Conservation (phyloP, 2,888 invertebrate genomes). For the Bruchidius siliquastri region DNA sequence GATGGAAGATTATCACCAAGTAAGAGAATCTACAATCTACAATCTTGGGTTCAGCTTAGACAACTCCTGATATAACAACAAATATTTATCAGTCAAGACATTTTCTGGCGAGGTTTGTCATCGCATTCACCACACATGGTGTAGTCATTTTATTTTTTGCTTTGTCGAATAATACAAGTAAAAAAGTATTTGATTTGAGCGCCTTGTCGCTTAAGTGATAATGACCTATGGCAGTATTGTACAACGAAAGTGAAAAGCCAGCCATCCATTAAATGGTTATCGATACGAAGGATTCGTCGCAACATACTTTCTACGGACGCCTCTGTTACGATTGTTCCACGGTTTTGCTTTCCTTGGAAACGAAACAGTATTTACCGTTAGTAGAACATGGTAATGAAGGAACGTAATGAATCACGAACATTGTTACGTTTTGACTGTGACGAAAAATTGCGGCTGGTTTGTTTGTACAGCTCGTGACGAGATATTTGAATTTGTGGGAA, state of each 20-base stretch:
- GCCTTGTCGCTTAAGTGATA: neutral
- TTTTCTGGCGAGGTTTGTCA: too few relatives aligned
- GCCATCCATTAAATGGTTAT: neutral
- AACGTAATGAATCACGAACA: neutral
- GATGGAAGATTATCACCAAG: too few relatives aligned
- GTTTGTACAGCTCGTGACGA: neutral
- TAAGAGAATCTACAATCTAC: too few relatives aligned
- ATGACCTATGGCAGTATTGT: neutral
- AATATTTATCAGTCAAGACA: too few relatives aligned
- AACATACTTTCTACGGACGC: neutral
- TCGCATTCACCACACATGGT: too few relatives aligned
- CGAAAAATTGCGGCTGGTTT: neutral
- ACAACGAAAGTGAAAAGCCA: neutral
- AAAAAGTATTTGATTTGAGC: neutral
- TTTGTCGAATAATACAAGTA: too few relatives aligned
- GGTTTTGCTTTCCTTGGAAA: neutral
- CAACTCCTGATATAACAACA: too few relatives aligned
- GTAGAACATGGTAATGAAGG: neutral
- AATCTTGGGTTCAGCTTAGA: too few relatives aligned
- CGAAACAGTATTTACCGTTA: neutral
- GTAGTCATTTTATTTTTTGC: too few relatives aligned
- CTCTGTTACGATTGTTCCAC: neutral
- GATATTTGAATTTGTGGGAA: neutral
- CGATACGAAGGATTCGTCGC: neutral
- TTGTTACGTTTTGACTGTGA: neutral